Base-by-base conservation (phyloP, 2,113 vertebrate genomes). In the Pipa parva region DNA sequence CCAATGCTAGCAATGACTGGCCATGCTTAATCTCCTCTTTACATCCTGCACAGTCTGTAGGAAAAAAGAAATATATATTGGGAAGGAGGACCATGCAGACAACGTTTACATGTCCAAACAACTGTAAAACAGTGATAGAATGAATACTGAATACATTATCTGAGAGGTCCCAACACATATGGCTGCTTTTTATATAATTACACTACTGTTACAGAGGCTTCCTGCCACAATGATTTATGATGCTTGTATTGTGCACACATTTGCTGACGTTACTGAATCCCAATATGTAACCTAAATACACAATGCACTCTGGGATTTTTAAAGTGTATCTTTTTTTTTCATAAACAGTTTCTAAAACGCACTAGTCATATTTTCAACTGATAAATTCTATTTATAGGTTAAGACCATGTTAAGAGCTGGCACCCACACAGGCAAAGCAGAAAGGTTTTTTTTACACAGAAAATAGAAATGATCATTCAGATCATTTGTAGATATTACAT, bases 1-100 rank as follows among this genome's bases (percentile, higher is more conserved):
- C 95, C 84, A 99, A 71, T 0, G 97, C 97, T 87, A 99, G 85
- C 39, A 98, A 93, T 0, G 95, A 96, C 81, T 98, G 97, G 60
- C 97, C 96, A 33, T 97, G 95, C 78, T 94, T 97, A 80, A 99
- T 99, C 80, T 97, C 95, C 22, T 94, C 94, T 79, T 92, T 89
- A 83, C 97, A 98, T 54, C 97, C 96, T 1, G 95, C 95, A 1
- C 97, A 99, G 73, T 97, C 97, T 99, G 80, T 1, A 56, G 15
- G n/a, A 60, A 20, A 20, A 50, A 50, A 21, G 22, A 22, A 21
- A 22, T 26, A 25, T 26, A 52, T 24, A 59, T 10, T 5, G 1
- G 25, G 29, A 33, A 17, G 22, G 25, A 42, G n/a, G n/a, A n/a
- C n/a, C n/a, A n/a, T n/a, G n/a, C n/a, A n/a, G n/a, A n/a, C n/a